Conservation (phyloP, 2,888 invertebrate species). For the Leistus spinibarbis region DNA sequence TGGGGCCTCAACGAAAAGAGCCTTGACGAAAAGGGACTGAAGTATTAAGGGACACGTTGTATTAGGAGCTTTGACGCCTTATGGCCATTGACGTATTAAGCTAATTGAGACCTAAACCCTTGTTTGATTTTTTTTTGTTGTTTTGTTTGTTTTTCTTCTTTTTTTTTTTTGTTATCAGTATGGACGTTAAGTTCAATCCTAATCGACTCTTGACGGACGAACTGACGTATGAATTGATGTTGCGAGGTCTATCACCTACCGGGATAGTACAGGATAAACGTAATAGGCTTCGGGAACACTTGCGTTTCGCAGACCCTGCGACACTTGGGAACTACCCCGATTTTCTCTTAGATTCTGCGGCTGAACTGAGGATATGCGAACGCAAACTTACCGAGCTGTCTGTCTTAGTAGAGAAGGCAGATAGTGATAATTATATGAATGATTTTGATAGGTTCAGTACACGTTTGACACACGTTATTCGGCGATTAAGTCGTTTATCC, state of each 20-base stretch:
- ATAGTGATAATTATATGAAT: background rate
- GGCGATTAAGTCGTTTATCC: background rate
- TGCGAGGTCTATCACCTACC: background rate
- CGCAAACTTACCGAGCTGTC: background rate
- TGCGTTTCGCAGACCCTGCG: too few relatives aligned
- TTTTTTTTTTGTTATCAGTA: too few relatives aligned
- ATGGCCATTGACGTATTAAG: too few relatives aligned
- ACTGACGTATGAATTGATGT: conserved; percentile 17
- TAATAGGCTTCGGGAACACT: background rate
- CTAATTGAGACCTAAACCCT: too few relatives aligned
- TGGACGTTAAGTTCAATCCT: conserved; percentile 6
- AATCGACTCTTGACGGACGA: conserved; percentile 20
- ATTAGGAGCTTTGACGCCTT: too few relatives aligned
- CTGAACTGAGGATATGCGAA: background rate
- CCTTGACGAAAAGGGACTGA: too few relatives aligned
- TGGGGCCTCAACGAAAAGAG: too few relatives aligned
- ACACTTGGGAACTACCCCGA: background rate
- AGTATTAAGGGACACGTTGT: too few relatives aligned
- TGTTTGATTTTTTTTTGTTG: too few relatives aligned
- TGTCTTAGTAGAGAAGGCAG: too few relatives aligned
- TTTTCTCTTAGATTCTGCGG: background rate
- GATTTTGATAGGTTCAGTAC: background rate
- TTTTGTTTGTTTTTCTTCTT: too few relatives aligned
- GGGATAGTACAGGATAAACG: background rate
- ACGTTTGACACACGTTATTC: background rate